Conservation (phyloP, 2,113 vertebrate species). For the Periophthalmus modestus region DNA sequence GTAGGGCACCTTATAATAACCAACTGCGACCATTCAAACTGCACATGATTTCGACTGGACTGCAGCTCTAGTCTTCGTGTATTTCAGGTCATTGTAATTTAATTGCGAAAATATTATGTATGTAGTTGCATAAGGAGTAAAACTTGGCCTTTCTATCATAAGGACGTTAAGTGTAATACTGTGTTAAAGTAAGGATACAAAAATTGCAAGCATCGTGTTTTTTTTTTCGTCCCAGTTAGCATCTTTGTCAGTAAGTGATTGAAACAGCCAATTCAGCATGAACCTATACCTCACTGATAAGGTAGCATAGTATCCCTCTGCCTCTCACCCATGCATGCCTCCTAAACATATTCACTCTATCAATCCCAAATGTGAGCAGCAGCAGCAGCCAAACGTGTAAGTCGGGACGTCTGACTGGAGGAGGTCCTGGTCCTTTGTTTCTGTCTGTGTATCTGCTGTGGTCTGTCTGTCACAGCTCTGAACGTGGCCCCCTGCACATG, state of each 20-base stretch:
- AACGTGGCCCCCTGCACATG: slow-evolving; percentile 58
- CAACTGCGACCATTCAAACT: too few relatives aligned
- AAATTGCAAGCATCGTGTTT: background rate
- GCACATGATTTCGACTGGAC: too few relatives aligned
- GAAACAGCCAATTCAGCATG: slow-evolving; percentile 7
- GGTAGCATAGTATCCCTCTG: slow-evolving; percentile 12
- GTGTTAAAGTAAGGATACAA: background rate
- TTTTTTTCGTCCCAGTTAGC: background rate
- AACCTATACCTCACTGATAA: slow-evolving; percentile 16
- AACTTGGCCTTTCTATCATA: background rate
- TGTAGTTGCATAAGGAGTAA: background rate
- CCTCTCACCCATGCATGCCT: slow-evolving; percentile 15
- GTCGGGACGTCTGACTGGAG: slow-evolving; percentile 13
- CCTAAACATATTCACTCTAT: slow-evolving; percentile 15
- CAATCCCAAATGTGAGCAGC: slow-evolving; percentile 35
- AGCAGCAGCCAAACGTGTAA: slow-evolving; percentile 10
- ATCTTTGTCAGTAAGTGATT: slow-evolving; percentile 18
- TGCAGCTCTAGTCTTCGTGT: too few relatives aligned
- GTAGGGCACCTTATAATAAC: too few relatives aligned
- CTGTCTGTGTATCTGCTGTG: slow-evolving; percentile 46
- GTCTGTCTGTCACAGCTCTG: slow-evolving; percentile 50
- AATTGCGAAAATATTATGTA: background rate
- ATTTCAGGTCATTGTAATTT: too few relatives aligned
- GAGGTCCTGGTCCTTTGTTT: slow-evolving; percentile 38
- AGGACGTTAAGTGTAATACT: background rate